Evolutionary conservation across 2,888 invertebrate genomes (phyloP).

Genomic region (Orthosia gracilis): DNA sequence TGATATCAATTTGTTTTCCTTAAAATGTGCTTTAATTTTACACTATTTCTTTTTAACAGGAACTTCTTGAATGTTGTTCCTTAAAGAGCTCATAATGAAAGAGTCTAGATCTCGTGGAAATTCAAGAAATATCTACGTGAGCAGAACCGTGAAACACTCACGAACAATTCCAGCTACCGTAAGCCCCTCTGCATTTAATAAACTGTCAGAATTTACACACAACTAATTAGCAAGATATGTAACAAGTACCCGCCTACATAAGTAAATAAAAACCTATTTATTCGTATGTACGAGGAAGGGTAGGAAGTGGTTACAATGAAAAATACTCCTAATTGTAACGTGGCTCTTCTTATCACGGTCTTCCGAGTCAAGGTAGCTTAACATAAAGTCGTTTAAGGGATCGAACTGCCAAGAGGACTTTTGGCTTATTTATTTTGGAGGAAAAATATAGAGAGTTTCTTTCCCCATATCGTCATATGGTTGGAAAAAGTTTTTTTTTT

Average conservation of each 20-base stretch:
- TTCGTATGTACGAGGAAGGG: conserved; percentile 7
- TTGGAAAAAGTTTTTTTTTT: background rate
- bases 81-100: background rate
- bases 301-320: conserved; percentile 14
- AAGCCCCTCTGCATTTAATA: background rate
- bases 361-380: conserved; percentile 35
- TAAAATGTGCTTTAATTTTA: too few relatives aligned
- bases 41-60: background rate
- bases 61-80: background rate
- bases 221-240: conserved; percentile 1
- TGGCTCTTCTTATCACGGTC: conserved; percentile 30
- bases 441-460: background rate
- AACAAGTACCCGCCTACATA: background rate
- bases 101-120: background rate
- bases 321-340: conserved; percentile 40
- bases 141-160: background rate
- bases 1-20: too few relatives aligned
- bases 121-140: background rate
- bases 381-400: conserved; percentile 29
- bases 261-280: background rate
- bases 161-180: background rate
- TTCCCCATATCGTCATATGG: background rate
- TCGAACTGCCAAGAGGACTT: background rate
- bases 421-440: conserved; percentile 14
- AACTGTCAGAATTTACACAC: background rate